Evolutionary conservation across 2,888 invertebrate genomes (phyloP), one percentile per base, ranked within the genome.

Genomic region (Oscheius sp.): DNA sequence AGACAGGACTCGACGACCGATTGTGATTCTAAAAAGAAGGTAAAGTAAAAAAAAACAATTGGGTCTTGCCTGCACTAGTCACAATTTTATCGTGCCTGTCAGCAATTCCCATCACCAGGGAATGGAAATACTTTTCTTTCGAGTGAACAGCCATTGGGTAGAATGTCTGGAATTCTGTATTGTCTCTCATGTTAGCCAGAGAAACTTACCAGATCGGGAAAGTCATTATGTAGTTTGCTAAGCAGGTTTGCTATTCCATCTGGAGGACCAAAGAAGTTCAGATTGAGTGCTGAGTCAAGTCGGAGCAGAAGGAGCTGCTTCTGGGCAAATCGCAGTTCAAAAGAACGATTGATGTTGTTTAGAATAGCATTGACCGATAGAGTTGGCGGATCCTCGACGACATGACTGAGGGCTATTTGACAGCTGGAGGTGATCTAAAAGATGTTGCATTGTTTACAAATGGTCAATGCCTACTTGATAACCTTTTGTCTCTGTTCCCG

Each of bases 201-300:
- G 2, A 13, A 13, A n/a, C 66, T 51, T 53, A 66, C 66, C 57
- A 73, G 21, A 62, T 73, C 73, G 21, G 65, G 65, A 32, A 58
- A 62, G 37, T 65, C 35, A 21, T 35, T 29, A 9, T 55, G 55
- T 13, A 73, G 33, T n/a, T 13, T 21, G 4, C 35, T 37, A 4
- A 73, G 32, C 11, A 73, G 42, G 1, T 21, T 51, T n/a, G 73
- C 73, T 5, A 73, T 48, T 47, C 65, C 73, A 51, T 62, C 62
- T 21, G 35, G 10, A n/a, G 73, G 65, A 32, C 55, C 73, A 42
- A 63, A 55, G n/a, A 73, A 32, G 21, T 33, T 42, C 35, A 73
- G n/a, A 57, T 11, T 32, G 29, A 70, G 47, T 1, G 48, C 58
- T 1, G 58, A 47, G 11, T 70, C 53, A 10, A 53, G n/a, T 55